Base-by-base conservation (phyloP, 1,140 invertebrate genomes). In the Hetaerina americana region DNA sequence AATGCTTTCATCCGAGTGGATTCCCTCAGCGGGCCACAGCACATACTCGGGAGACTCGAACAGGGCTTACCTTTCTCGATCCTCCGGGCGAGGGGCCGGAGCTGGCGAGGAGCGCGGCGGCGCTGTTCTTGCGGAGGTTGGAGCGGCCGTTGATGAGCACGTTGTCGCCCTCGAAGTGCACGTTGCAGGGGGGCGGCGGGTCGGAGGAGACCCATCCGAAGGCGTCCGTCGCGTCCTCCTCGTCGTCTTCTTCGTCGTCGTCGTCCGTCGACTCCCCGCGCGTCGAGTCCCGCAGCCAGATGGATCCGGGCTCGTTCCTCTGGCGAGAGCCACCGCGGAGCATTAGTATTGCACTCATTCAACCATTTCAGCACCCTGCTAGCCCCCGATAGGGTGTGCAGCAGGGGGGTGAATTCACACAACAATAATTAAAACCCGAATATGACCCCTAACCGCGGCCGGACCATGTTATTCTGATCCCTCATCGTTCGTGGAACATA, bases 101-200 rank as follows among this genome's bases (percentile, higher is more conserved):
- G 6, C 31, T 18, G 31, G 31, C 31, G 31, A 40, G 31, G 6
- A 88, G 78, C 85, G 84, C 80, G 87, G 73, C 84, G 82, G 71
- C 87, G 84, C 75, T 85, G 84, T 75, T 12, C 40, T 84, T 87
- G 73, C 87, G 87, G 70, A 93, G 84, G 81, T 89, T 90, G 77
- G 89, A 91, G 78, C 87, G 88, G 66, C 92, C 92, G 81, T 94
- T 93, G 81, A 95, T 94, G 78, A 95, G 87, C 75, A 95, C 84
- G 81, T 94, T 95, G 79, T 91, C 92, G 80, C 94, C 94, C 80
- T 89, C 87, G 81, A 96, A 95, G 72, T 87, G 84, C 70, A 95
- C 90, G 80, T 89, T 87, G 81, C 90, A 93, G 3, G 91, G 91
- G 70, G 90, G 90, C 5, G 91, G 91, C 75, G 90, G 89, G 71